Conservation (phyloP, 2,888 invertebrate genomes). For the Microplitis manilae region DNA sequence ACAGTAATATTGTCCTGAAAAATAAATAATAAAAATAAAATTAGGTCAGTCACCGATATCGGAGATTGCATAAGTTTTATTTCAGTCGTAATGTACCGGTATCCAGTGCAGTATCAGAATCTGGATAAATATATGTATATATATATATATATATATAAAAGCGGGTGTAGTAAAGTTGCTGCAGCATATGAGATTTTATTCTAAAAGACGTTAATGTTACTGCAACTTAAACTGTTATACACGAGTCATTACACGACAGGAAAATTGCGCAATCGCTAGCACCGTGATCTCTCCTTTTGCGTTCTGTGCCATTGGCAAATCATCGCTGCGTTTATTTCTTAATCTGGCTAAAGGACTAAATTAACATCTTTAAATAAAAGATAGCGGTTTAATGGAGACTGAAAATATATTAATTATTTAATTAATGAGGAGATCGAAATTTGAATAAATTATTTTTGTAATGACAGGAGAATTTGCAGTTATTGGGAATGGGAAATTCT, state of each 20-base stretch:
- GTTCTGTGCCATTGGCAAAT: constrained; percentile 51
- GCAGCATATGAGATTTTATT: constrained; percentile 47
- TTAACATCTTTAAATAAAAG: constrained; percentile 17
- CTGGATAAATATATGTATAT: neutral
- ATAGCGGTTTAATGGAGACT: constrained; percentile 12
- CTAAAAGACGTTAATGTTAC: constrained; percentile 47
- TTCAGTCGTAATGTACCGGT: neutral
- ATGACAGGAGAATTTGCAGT: neutral
- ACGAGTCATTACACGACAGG: constrained; percentile 51
- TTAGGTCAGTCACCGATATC: constrained; percentile 33
- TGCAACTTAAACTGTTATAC: constrained; percentile 52
- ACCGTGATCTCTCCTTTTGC: constrained; percentile 62
- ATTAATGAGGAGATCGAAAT: neutral
- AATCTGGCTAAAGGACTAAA: constrained; percentile 27
- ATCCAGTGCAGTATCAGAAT: neutral
- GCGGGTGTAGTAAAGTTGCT: neutral
- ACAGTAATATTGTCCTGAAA: neutral
- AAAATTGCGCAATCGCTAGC: constrained; percentile 56
- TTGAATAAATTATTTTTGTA: neutral
- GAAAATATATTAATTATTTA: constrained; percentile 1
- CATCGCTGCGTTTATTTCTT: constrained; percentile 39
- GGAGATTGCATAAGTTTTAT: constrained; percentile 28
- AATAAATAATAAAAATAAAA: constrained; percentile 5
- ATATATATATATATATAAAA: too few species aligned
- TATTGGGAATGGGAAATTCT: neutral